Base-by-base conservation (phyloP, 2,113 vertebrate genomes). In the Mustela lutreola region DNA sequence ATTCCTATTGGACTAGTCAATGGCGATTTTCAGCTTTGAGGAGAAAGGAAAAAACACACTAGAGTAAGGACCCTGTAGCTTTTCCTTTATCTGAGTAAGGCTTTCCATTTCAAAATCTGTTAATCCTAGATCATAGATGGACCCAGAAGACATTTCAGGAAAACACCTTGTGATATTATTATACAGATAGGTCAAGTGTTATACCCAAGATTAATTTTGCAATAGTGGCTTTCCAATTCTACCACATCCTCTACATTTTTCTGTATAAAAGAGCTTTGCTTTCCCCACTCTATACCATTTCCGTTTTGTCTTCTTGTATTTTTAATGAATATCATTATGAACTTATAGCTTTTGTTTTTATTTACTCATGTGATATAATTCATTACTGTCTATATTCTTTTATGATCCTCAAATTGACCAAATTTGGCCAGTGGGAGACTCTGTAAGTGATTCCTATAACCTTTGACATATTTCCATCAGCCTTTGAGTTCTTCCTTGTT, bases 401-500 rank as follows among this genome's bases (percentile, higher is more conserved):
- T 86, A 56, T 36, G 48, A 62, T 78, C 45, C 75, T 82, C 53
- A 92, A 56, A 78, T 76, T 58, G 50, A 15, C 50, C 22, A 4
- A 1, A 73, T 42, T 91, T 93, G 80, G 7, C 26, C n/a, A 36
- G 7, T 39, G 33, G 26, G 24, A 73, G 8, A 62, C 28, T 22
- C 22, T 88, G 58, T 95, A 79, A 63, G 45, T 42, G 56, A 21
- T n/a, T 85, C 5, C 76, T 18, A 2, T 73, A 82, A 79, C 1
- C 60, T 96, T 70, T 84, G 75, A 65, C 26, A 45, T 45, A 24
- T 62, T 33, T 80, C 26, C 53, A 53, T 75, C 33, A 91, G 85
- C n/a, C 42, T 96, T 93, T 88, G 21, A 56, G 65, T 92, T 88
- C 48, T 92, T 76, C 67, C n/a, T 93, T 93, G 12, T 26, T 96